A percentile compares a stretch with the other conserved stretches of the same genome.
phyloP scores from a whole-genome alignment of 2,797 vertebrate species.

The Dendrocincla fuliginosa region DNA sequence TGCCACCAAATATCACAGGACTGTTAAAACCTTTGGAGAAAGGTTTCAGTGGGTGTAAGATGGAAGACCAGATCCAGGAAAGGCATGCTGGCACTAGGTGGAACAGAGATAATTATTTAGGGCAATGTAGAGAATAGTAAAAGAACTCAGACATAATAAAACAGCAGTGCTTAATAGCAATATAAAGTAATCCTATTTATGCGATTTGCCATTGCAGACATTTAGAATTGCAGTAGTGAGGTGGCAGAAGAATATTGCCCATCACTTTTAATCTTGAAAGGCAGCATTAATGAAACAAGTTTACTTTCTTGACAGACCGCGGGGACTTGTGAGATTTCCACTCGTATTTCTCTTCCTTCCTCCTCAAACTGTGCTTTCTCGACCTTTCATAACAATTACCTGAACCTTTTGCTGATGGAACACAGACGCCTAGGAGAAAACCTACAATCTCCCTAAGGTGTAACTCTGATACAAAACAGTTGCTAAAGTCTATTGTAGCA shows the following conservation, averaged over 20 bases:
- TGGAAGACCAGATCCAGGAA: neutral
- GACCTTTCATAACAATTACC: neutral
- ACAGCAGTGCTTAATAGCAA: neutral
- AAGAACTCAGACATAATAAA: neutral
- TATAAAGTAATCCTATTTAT: neutral
- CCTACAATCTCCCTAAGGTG: neutral
- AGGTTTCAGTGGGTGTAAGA: neutral
- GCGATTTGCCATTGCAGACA: neutral
- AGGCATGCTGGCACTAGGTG: neutral
- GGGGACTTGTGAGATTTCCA: neutral
- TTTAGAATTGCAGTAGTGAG: neutral
- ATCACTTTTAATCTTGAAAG: neutral
- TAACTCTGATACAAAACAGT: neutral
- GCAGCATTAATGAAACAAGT: neutral
- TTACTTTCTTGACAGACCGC: neutral
- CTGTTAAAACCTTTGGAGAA: neutral
- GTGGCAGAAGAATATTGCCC: neutral
- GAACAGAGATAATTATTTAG: neutral
- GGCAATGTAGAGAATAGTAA: neutral
- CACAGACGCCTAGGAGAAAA: neutral
- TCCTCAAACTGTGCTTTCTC: neutral
- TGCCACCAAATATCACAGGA: neutral
- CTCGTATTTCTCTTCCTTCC: neutral
- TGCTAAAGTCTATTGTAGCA: neutral
- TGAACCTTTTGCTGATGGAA: neutral